These are phyloP conservation scores for Cephalopachus bancanus DNA, from an alignment of 2,797 vertebrate species.

Conservation along the genomic window DNA sequence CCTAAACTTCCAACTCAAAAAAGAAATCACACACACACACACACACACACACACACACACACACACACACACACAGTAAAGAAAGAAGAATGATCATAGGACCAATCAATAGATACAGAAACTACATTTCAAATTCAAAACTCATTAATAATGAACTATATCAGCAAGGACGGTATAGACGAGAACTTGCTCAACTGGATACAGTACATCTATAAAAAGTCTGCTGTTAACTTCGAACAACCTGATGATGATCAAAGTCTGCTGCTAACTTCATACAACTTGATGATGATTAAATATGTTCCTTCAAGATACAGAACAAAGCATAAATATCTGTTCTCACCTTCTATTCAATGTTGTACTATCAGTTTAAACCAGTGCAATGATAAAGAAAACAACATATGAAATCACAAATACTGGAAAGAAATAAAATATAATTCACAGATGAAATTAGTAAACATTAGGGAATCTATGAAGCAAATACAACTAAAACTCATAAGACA, in stretches of 20 bases:
- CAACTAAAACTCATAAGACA: neutral
- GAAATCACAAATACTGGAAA: neutral
- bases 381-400: neutral
- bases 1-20: neutral
- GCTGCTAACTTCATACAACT: neutral
- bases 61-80: neutral
- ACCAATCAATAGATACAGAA: neutral
- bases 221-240: neutral
- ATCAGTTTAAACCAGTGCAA: neutral
- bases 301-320: neutral
- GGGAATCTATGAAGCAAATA: neutral
- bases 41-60: too few species aligned
- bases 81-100: neutral
- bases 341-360: neutral
- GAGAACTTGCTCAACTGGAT: neutral
- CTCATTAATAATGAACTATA: too few species aligned
- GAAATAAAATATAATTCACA: neutral
- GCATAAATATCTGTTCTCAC: neutral
- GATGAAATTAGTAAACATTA: neutral
- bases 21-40: neutral
- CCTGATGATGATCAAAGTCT: too few species aligned
- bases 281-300: neutral
- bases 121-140: too few species aligned
- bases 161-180: neutral
- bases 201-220: neutral